phyloP scores from a whole-genome alignment of 1,140 invertebrate species.

The Coelopa frigida region DNA sequence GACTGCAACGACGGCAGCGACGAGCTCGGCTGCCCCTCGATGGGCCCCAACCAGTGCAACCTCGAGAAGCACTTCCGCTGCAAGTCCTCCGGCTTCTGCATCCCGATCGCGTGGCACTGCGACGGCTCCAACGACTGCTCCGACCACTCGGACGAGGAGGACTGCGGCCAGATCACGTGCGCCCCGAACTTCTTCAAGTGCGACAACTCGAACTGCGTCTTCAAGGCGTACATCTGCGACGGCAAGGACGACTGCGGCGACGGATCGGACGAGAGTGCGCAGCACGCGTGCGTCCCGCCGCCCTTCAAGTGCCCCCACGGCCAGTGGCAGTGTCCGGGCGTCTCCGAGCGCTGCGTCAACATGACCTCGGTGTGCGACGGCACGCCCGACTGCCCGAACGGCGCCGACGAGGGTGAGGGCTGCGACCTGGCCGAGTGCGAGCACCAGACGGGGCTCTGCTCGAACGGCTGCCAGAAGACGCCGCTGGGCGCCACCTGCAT shows the following conservation, averaged over 20 bases:
- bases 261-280: constrained; percentile 78
- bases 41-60: constrained; percentile 80
- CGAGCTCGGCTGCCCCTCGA: constrained; percentile 76
- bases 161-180: constrained; percentile 71
- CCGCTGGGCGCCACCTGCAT: constrained; percentile 81
- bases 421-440: constrained; percentile 73
- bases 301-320: constrained; percentile 66
- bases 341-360: constrained; percentile 69
- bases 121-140: constrained; percentile 81
- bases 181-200: constrained; percentile 75
- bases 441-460: constrained; percentile 66
- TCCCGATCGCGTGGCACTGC: constrained; percentile 89
- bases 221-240: constrained; percentile 92
- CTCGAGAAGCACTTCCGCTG: constrained; percentile 86
- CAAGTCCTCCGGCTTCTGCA: constrained; percentile 78
- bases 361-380: constrained; percentile 76
- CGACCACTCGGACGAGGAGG: constrained; percentile 82
- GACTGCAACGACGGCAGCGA: constrained; percentile 90
- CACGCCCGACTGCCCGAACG: constrained; percentile 82
- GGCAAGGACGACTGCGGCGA: constrained; percentile 94
- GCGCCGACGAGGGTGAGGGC: constrained; percentile 78
- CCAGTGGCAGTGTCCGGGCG: constrained; percentile 79
- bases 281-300: constrained; percentile 68
- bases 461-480: constrained; percentile 82
- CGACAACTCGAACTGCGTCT: constrained; percentile 83